A percentile compares a stretch with the other conserved stretches of the same genome.
phyloP scores from a whole-genome alignment of 1,140 invertebrate genomes.

The Philotrypesis tridentata region DNA sequence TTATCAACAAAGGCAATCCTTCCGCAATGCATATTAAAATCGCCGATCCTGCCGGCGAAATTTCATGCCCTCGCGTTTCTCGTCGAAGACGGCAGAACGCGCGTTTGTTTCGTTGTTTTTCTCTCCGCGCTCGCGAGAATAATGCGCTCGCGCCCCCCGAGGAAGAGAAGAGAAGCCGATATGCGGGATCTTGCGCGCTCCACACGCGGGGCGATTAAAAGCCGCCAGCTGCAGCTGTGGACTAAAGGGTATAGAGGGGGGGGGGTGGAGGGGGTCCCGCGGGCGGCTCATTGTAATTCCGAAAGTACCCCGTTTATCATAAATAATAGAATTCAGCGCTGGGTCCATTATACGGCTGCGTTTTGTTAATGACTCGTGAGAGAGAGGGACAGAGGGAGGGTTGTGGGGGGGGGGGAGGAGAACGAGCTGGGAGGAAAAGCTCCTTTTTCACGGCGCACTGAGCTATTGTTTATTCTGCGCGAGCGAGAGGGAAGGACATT shows the following conservation, averaged over 20 bases:
- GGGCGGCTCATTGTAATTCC: slow-evolving; percentile 14
- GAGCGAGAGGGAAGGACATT: neutral
- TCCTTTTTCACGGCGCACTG: neutral
- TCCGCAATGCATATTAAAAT: neutral
- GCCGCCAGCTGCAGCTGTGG: slow-evolving; percentile 12
- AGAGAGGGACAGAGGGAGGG: neutral
- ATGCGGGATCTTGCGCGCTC: neutral
- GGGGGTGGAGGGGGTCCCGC: neutral
- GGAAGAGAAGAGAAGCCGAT: neutral
- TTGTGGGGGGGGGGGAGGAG: no score
- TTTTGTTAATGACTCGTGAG: neutral
- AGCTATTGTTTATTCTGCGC: neutral
- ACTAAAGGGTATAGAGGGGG: neutral
- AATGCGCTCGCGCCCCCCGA: neutral
- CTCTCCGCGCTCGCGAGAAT: no score
- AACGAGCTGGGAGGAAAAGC: no score
- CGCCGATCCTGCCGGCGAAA: no score
- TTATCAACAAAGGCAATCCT: neutral
- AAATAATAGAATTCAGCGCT: slow-evolving; percentile 25
- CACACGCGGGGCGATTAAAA: slow-evolving; percentile 22
- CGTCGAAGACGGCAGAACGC: no score
- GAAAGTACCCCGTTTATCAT: slow-evolving; percentile 12
- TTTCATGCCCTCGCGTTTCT: no score
- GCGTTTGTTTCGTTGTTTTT: no score
- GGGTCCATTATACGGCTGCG: neutral